phyloP scores from a whole-genome alignment of 2,888 invertebrate genomes.

The Callyntrura guangdongensis region DNA sequence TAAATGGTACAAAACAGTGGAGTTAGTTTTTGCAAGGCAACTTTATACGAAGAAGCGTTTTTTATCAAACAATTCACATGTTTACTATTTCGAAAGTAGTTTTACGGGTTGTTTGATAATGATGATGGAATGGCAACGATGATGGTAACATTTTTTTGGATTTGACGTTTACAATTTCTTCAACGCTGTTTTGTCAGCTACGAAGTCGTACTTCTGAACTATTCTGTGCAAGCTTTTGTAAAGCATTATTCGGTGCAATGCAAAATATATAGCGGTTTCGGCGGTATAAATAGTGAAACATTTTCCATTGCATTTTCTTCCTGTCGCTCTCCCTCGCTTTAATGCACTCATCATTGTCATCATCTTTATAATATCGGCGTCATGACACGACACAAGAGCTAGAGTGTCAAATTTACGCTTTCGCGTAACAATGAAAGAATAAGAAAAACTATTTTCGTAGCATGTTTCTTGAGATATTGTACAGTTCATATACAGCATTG shows the following conservation, averaged over 20 bases:
- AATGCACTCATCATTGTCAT: background rate
- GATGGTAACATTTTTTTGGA: background rate
- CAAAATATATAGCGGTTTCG: too few species aligned
- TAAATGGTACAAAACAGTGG: background rate
- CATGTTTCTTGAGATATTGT: background rate
- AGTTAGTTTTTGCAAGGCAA: too few species aligned
- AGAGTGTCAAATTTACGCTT: conserved; percentile 3
- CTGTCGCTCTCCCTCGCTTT: too few species aligned
- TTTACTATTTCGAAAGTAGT: conserved; percentile 13
- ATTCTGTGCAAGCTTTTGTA: background rate
- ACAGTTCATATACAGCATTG: background rate
- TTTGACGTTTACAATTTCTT: background rate
- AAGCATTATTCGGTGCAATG: background rate
- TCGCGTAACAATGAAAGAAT: background rate
- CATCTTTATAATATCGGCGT: background rate
- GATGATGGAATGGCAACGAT: background rate
- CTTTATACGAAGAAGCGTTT: too few species aligned
- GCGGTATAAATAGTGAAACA: too few species aligned
- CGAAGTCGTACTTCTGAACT: background rate
- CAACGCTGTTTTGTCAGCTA: background rate
- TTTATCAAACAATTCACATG: background rate
- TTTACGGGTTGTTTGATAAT: background rate
- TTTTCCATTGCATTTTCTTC: too few species aligned
- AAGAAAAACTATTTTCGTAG: too few species aligned
- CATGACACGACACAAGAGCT: background rate